Percentiles rank a stretch among this genome's conserved stretches.
These are phyloP conservation scores for Tragelaphus oryx DNA, from an alignment of 2,797 vertebrate species.

Conservation along the genomic window DNA sequence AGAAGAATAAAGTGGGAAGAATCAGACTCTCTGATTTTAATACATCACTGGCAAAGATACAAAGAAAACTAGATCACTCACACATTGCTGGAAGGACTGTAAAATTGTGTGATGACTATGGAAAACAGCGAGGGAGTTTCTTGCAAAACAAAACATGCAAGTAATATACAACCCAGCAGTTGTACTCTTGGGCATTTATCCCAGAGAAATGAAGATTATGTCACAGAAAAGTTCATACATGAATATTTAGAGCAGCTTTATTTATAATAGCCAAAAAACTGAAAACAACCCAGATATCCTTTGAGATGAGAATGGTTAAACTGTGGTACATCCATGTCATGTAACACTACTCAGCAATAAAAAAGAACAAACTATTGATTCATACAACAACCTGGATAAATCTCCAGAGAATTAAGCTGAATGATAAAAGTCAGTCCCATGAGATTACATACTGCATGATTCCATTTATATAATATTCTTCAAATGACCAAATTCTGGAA, in stretches of 20 bases:
- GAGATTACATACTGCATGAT: neutral
- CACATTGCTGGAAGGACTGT: neutral
- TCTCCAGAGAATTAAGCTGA: neutral
- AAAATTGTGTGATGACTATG: neutral
- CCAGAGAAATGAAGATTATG: slow-evolving; percentile 13
- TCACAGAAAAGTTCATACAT: neutral
- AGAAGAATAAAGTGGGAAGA: neutral
- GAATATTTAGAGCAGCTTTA: slow-evolving; percentile 1
- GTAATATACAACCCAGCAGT: neutral
- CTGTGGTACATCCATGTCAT: neutral
- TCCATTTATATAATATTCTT: neutral
- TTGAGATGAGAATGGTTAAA: neutral
- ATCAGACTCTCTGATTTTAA: neutral
- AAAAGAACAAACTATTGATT: neutral
- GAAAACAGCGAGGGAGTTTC: neutral
- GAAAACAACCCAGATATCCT: neutral
- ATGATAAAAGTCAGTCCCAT: neutral
- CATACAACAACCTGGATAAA: neutral
- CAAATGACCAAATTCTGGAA: neutral
- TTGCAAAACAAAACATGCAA: slow-evolving; percentile 1
- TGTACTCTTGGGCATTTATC: neutral
- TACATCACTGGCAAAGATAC: neutral
- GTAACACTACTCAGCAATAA: neutral
- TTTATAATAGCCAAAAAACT: neutral
- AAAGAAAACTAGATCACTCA: neutral